phyloP scores from a whole-genome alignment of 2,797 vertebrate species.

The Trematomus bernacchii region DNA sequence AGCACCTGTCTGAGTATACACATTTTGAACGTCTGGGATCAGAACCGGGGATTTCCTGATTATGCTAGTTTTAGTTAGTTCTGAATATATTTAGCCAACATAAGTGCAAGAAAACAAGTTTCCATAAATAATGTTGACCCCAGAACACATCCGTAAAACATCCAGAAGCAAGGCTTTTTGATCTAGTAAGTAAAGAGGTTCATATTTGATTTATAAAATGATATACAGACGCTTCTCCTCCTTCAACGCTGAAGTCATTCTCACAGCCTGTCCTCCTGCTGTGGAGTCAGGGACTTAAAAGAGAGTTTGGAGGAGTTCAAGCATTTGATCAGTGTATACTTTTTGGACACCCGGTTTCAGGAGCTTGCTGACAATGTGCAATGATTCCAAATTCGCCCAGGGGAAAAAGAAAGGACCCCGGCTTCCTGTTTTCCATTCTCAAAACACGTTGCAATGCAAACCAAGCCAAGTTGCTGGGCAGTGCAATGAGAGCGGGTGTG shows the following conservation, averaged over 20 bases:
- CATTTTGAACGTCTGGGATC: background rate
- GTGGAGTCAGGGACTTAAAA: constrained; percentile 66
- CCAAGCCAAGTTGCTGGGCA: constrained; percentile 35
- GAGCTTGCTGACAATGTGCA: constrained; percentile 59
- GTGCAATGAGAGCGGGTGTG: constrained; percentile 60
- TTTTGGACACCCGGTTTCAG: constrained; percentile 50
- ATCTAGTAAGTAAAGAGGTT: background rate
- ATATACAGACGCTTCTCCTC: constrained; percentile 3
- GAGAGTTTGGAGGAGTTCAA: constrained; percentile 42
- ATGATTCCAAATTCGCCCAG: constrained; percentile 55
- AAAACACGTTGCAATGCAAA: constrained; percentile 58
- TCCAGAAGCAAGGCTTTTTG: background rate
- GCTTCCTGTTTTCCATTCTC: constrained; percentile 67
- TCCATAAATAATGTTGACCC: background rate
- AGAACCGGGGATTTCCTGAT: background rate
- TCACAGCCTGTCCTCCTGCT: constrained; percentile 62
- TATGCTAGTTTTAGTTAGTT: background rate
- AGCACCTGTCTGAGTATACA: background rate
- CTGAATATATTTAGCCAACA: background rate
- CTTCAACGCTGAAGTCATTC: constrained; percentile 1
- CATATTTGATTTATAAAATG: background rate
- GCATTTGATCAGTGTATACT: constrained; percentile 56
- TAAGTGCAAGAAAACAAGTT: background rate
- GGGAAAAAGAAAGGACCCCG: constrained; percentile 28
- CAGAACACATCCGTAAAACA: background rate